A percentile compares a stretch with the other conserved stretches of the same genome.
phyloP scores from a whole-genome alignment of 2,113 vertebrate genomes.

The Equus quagga region DNA sequence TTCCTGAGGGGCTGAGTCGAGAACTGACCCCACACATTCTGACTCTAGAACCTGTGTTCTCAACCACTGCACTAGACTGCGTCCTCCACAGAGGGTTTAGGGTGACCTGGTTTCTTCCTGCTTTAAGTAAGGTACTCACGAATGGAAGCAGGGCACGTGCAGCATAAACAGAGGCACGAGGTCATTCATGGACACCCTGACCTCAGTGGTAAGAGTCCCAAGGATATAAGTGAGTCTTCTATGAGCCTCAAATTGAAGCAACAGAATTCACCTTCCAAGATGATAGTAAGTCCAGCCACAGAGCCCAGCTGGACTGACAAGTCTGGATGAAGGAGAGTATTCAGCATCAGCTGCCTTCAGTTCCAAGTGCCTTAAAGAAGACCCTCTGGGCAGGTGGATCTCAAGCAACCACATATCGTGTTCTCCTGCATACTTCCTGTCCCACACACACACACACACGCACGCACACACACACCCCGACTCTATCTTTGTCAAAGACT shows the following conservation, averaged over 20 bases:
- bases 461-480: no score
- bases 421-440: no score
- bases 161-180: neutral
- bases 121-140: neutral
- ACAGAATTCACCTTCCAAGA: slow-evolving; percentile 26
- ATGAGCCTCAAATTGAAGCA: neutral
- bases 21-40: neutral
- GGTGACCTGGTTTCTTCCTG: neutral
- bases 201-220: neutral
- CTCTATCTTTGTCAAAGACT: neutral
- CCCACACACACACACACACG: neutral
- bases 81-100: neutral
- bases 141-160: neutral
- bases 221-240: neutral
- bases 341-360: neutral
- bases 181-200: neutral
- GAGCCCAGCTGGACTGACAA: neutral
- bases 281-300: neutral
- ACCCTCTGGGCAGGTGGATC: neutral
- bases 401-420: neutral
- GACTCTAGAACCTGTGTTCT: neutral
- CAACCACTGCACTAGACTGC: neutral
- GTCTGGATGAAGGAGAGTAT: neutral
- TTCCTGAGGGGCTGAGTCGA: neutral
- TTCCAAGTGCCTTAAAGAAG: neutral